Conservation (phyloP, 1,140 invertebrate genomes). For the Drosophila tristis region DNA sequence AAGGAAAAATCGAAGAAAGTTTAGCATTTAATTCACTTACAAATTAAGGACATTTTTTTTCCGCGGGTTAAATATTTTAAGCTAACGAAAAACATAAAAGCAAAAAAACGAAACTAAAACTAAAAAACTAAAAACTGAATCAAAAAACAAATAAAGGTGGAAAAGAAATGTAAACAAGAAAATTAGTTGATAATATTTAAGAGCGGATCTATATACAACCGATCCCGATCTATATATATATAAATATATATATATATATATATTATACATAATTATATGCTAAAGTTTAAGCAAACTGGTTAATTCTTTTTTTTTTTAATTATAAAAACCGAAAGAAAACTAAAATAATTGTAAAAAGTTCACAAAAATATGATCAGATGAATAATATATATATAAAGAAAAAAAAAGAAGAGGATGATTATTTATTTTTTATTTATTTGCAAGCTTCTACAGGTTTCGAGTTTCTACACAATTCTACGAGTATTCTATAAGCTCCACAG, state of each 20-base stretch:
- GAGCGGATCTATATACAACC: slow-evolving; percentile 47
- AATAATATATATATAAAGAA: slow-evolving; percentile 77
- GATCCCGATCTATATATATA: slow-evolving; percentile 38
- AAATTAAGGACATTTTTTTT: slow-evolving; percentile 60
- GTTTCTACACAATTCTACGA: too few relatives aligned
- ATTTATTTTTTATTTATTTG: slow-evolving; percentile 28
- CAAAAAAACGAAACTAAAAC: slow-evolving; percentile 12
- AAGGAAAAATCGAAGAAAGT: slow-evolving; percentile 48
- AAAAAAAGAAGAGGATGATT: slow-evolving; percentile 44
- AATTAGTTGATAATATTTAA: slow-evolving; percentile 74
- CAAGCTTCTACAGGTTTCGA: background rate
- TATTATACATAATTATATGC: slow-evolving; percentile 52
- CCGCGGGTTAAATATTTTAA: slow-evolving; percentile 47
- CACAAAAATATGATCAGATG: slow-evolving; percentile 82
- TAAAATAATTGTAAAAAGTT: slow-evolving; percentile 82
- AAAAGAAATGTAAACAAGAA: slow-evolving; percentile 39
- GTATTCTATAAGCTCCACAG: too few relatives aligned
- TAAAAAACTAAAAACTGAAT: slow-evolving; percentile 7
- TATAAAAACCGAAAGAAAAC: slow-evolving; percentile 67
- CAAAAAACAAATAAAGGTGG: slow-evolving; percentile 8
- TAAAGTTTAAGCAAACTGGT: slow-evolving; percentile 74
- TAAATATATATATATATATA: slow-evolving; percentile 47
- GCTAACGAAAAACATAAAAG: slow-evolving; percentile 15
- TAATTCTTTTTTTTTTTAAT: slow-evolving; percentile 80
- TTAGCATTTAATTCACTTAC: slow-evolving; percentile 60